Conservation (phyloP, 2,113 vertebrate species). For the Neodon shergylaensis region DNA sequence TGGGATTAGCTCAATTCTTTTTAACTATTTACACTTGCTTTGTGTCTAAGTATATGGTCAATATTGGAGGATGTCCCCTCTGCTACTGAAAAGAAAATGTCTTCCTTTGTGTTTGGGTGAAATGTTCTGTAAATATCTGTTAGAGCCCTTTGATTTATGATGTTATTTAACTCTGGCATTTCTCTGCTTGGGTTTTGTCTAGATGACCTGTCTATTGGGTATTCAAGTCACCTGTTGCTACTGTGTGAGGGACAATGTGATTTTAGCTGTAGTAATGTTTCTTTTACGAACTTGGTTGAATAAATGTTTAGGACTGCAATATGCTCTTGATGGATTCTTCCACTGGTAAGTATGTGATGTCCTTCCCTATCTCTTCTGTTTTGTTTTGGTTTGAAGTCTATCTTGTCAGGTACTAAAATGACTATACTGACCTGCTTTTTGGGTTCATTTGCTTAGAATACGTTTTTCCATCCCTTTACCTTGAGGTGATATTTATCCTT, state of each 20-base stretch:
- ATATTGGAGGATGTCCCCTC: not conserved
- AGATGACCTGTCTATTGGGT: not conserved
- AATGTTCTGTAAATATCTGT: not conserved
- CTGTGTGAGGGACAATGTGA: not conserved
- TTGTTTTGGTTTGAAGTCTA: not conserved
- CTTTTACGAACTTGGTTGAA: not conserved
- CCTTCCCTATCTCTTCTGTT: not conserved
- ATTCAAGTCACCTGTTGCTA: not conserved
- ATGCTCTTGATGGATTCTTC: not conserved
- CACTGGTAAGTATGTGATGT: not conserved
- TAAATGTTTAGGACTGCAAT: not conserved
- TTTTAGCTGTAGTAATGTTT: not conserved
- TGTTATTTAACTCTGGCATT: not conserved
- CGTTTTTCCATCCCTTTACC: not conserved
- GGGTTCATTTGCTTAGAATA: not conserved
- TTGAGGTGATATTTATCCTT: not conserved
- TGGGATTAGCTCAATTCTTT: not conserved
- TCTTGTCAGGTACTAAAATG: not conserved
- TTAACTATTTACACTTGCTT: not conserved
- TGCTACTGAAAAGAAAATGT: not conserved
- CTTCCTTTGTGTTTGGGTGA: not conserved
- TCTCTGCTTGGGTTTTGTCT: not conserved
- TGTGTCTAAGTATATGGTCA: not conserved
- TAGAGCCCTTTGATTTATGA: not conserved
- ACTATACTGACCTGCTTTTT: not conserved